Percentiles rank a stretch among this genome's conserved stretches.
Conservation (phyloP, 2,797 vertebrate genomes). For the Bovichtus variegatus region DNA sequence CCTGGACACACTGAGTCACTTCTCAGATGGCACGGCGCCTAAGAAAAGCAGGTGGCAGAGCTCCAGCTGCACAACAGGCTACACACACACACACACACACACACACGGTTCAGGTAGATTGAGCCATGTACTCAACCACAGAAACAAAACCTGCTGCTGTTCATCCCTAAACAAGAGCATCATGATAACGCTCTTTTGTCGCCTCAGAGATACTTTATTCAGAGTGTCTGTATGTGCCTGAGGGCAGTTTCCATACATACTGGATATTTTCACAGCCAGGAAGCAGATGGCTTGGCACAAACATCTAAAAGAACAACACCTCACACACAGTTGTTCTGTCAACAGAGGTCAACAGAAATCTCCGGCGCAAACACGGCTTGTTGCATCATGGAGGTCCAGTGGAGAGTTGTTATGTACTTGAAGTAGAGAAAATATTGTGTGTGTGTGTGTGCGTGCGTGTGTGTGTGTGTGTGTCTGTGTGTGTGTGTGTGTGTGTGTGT, state of each 20-base stretch:
- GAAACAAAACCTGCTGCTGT: conserved; percentile 1
- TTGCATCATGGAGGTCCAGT: background rate
- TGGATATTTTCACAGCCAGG: conserved; percentile 15
- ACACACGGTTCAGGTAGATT: background rate
- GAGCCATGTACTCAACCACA: background rate
- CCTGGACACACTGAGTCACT: conserved; percentile 78
- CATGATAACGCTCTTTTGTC: background rate
- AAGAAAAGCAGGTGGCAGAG: conserved; percentile 69
- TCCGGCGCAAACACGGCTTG: background rate
- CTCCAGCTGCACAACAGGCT: conserved; percentile 21
- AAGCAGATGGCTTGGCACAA: conserved; percentile 31
- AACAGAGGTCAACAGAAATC: background rate
- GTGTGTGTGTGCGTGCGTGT: background rate
- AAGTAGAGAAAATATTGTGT: background rate
- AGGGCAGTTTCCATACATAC: conserved; percentile 11
- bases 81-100: conserved; percentile 27
- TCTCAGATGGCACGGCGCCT: conserved; percentile 62
- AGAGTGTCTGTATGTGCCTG: background rate
- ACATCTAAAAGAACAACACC: conserved; percentile 15
- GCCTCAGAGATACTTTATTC: background rate
- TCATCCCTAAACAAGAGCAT: conserved; percentile 29
- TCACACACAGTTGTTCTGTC: background rate
- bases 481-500: background rate
- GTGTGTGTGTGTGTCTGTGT: background rate
- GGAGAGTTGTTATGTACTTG: background rate